Base-by-base conservation (phyloP, 37 sponge, comb jelly and placozoan genomes). In the Diacarnus erythraeanus region DNA sequence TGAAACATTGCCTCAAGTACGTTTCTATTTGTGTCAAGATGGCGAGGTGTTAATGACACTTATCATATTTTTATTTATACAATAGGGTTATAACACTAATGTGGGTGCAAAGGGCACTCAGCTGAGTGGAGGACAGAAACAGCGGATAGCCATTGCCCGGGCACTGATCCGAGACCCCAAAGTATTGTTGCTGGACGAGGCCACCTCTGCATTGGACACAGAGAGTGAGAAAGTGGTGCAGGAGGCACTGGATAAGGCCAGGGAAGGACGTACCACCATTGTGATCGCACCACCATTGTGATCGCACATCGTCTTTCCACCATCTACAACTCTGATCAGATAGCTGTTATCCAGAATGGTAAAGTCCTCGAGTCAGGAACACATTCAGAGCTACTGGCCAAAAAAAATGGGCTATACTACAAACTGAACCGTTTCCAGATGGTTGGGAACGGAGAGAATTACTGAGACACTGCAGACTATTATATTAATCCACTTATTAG, bases 141-240 rank as follows among this genome's bases (percentile, higher is more conserved):
- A 47, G 12, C 51, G 51, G 51, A 47, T 47, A 47, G 51, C 51
- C 6, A 47, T 47, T 47, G 51, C 51, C 51, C 6, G 51, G 51
- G 51, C 51, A 15, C 51, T 47, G 10, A 47, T 47, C 12, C 6
- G 51, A 12, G 51, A 47, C 51, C 51, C 51, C 51, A 47, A 47
- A 47, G 12, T 47, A 47, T 12, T 47, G 12, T 12, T 47, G 51
- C 51, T 47, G 51, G 51, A 47, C 12, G 93, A 92, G 79, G 93
- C 93, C 72, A 92, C 93, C 70, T 92, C 93, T 26, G 93, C 93
- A 34, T 65, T 92, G 58, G 93, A 92, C 73, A 75, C 93, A 38
- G 93, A 88, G 82, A 92, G 85, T 80, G 93, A 92, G 72, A 92
- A 92, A 77, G 84, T 89, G n/a, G 95, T 94, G 31, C 95, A 94